A percentile compares a stretch with the other conserved stretches of the same genome.
Conservation (phyloP, 1,140 invertebrate species). For the Aporrectodea caliginosa region DNA sequence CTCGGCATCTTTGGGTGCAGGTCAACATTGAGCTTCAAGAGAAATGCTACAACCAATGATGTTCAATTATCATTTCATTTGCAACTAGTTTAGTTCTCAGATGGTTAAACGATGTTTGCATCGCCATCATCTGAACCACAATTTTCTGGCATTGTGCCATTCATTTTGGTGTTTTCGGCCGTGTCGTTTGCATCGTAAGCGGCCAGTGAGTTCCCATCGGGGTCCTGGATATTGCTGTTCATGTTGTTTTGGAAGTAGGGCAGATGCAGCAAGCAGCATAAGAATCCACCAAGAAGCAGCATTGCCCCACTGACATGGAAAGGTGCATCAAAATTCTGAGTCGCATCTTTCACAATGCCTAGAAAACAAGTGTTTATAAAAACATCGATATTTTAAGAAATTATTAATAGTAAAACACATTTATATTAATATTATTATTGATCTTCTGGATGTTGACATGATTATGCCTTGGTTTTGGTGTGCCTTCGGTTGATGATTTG, state of each 20-base stretch:
- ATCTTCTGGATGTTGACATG: neutral
- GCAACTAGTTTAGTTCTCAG: too few species aligned
- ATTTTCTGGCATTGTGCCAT: too few species aligned
- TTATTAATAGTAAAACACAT: neutral
- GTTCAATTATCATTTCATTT: too few species aligned
- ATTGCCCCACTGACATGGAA: conserved; percentile 88
- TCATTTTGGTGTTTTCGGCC: neutral
- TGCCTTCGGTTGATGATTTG: too few species aligned
- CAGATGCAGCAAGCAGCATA: conserved; percentile 59
- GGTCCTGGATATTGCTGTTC: neutral
- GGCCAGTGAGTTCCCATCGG: neutral
- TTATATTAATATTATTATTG: neutral
- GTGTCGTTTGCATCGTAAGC: neutral
- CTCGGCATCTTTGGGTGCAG: too few species aligned
- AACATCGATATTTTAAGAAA: too few species aligned
- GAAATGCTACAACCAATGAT: too few species aligned
- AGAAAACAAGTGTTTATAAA: conserved; percentile 43
- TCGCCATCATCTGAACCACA: too few species aligned
- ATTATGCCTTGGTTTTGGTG: too few species aligned
- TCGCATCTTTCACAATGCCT: conserved; percentile 83
- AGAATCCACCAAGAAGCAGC: conserved; percentile 77
- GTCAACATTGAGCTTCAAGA: too few species aligned
- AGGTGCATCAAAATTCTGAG: conserved; percentile 76
- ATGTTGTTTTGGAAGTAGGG: conserved; percentile 36
- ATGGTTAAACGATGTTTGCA: too few species aligned